Evolutionary conservation across 2,113 vertebrate species (phyloP).

Genomic region (Xenopus tropicalis): DNA sequence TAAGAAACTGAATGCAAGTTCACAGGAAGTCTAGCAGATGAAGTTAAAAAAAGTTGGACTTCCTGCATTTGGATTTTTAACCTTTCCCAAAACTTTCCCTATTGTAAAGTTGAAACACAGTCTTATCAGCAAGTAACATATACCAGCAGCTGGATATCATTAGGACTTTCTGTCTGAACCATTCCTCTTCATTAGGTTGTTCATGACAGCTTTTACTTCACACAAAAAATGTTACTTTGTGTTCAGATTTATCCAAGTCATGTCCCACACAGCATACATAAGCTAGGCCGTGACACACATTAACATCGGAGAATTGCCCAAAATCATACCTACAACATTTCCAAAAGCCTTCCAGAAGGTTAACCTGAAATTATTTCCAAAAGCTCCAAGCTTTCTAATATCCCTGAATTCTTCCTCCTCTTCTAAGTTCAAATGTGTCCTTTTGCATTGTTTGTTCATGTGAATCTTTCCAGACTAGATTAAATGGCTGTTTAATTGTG

Average conservation of each 20-base stretch:
- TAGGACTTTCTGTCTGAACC: constrained; percentile 79
- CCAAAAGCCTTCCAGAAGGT: background rate
- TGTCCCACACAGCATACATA: constrained; percentile 73
- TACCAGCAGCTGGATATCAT: constrained; percentile 91
- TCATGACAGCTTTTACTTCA: constrained; percentile 81
- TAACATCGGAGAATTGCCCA: constrained; percentile 3
- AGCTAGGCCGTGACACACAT: constrained; percentile 46
- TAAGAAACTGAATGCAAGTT: constrained; percentile 59
- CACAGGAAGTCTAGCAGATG: constrained; percentile 64
- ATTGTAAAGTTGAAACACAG: constrained; percentile 69
- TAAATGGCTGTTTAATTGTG: too few relatives aligned
- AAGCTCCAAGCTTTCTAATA: too few relatives aligned
- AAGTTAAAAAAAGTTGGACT: constrained; percentile 64
- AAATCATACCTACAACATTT: constrained; percentile 2
- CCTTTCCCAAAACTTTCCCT: constrained; percentile 68
- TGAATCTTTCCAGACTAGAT: too few relatives aligned
- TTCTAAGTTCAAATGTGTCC: too few relatives aligned
- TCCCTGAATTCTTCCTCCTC: too few relatives aligned
- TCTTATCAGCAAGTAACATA: constrained; percentile 70
- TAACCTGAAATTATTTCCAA: background rate
- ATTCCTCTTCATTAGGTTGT: constrained; percentile 88
- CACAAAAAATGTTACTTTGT: constrained; percentile 82
- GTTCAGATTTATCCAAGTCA: constrained; percentile 86
- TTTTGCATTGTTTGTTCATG: too few relatives aligned
- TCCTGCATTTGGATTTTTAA: constrained; percentile 68